phyloP scores from a whole-genome alignment of 2,113 vertebrate genomes.

The Indicator indicator region DNA sequence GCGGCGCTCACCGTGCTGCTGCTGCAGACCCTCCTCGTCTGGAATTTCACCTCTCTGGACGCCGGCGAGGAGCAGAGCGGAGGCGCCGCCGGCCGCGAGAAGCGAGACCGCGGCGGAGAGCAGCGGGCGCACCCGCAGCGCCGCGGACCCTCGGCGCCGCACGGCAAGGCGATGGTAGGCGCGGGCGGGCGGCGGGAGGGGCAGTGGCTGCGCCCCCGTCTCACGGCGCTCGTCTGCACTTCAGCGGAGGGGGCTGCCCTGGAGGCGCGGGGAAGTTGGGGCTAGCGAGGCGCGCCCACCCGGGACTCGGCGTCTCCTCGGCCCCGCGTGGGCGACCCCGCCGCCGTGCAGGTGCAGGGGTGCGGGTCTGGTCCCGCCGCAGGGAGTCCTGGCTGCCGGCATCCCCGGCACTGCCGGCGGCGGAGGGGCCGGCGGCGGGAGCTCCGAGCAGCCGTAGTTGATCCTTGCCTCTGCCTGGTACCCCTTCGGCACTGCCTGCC shows the following conservation, averaged over 20 bases:
- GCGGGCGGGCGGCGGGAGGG: not conserved
- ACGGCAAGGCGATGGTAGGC: slow-evolving; percentile 70
- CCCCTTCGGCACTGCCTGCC: not conserved
- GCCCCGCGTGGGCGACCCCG: not conserved
- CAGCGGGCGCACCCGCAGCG: slow-evolving; percentile 73
- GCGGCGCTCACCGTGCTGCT: slow-evolving; percentile 90
- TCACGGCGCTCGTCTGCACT: not conserved
- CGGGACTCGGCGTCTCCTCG: not conserved
- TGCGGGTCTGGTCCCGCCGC: not conserved
- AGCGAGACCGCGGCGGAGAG: slow-evolving; percentile 68
- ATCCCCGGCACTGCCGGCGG: not conserved
- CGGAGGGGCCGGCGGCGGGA: not conserved
- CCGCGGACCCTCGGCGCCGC: slow-evolving; percentile 74
- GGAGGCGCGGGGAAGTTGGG: not conserved
- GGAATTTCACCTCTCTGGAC: slow-evolving; percentile 94
- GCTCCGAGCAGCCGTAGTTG: not conserved
- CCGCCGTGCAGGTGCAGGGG: not conserved
- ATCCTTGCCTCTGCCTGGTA: not conserved
- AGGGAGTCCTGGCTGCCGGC: not conserved
- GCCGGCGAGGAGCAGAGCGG: slow-evolving; percentile 82
- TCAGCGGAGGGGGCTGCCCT: not conserved
- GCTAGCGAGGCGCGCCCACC: not conserved
- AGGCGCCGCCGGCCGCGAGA: slow-evolving; percentile 75
- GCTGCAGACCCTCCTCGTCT: slow-evolving; percentile 91
- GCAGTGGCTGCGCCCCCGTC: not conserved